Evolutionary conservation across 2,888 invertebrate genomes (phyloP).

Genomic region (Argyresthia albistria): DNA sequence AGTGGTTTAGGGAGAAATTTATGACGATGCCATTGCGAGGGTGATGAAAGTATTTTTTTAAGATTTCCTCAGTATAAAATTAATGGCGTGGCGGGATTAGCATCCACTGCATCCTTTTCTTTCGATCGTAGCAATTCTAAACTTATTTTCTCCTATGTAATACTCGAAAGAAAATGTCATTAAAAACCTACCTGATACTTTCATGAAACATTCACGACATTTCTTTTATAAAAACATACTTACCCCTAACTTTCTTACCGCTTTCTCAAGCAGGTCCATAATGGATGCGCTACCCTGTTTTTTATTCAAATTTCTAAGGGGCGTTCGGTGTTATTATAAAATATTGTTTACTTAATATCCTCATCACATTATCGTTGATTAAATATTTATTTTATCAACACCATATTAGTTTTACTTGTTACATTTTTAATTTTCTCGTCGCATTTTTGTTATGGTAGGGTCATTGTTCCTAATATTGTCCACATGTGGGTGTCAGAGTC

Average conservation of each 20-base stretch:
- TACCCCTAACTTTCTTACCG: background rate
- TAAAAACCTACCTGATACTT: too few relatives aligned
- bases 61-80: conserved; percentile 28
- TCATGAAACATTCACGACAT: too few relatives aligned
- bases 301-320: background rate
- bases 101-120: conserved; percentile 19
- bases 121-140: background rate
- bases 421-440: too few relatives aligned
- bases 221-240: background rate
- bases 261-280: background rate
- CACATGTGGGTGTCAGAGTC: background rate
- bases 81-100: conserved; percentile 36
- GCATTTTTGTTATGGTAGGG: background rate
- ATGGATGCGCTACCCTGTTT: background rate
- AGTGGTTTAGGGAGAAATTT: conserved; percentile 27
- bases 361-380: too few relatives aligned
- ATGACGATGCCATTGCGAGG: conserved; percentile 15
- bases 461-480: background rate
- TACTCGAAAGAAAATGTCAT: too few relatives aligned
- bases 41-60: conserved; percentile 29
- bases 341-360: too few relatives aligned
- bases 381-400: too few relatives aligned
- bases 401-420: too few relatives aligned
- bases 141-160: too few relatives aligned
- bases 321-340: background rate